Conservation (phyloP, 2,113 vertebrate species). For the Hippolais icterina region DNA sequence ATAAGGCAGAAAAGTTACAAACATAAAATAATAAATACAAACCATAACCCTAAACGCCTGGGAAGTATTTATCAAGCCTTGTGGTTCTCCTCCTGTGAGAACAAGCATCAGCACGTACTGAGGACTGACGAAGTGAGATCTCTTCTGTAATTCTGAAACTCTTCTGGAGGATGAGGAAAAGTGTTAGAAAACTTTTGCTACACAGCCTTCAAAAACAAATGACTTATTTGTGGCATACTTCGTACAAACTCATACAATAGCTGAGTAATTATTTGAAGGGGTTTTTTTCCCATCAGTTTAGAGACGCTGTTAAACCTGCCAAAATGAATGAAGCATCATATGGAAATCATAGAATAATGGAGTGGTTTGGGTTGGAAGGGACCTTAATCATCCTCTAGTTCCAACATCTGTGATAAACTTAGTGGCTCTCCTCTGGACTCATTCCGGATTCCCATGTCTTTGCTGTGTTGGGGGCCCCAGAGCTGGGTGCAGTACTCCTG, state of each 20-base stretch:
- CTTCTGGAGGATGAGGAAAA: background rate
- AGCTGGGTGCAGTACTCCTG: background rate
- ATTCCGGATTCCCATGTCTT: background rate
- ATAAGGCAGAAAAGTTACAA: background rate
- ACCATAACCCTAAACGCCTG: background rate
- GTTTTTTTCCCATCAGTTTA: background rate
- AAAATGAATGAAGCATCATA: background rate
- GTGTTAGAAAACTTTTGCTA: background rate
- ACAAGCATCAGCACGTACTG: background rate
- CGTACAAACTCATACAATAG: background rate
- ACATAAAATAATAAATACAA: background rate
- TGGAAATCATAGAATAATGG: background rate
- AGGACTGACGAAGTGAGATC: background rate
- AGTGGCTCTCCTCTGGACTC: background rate
- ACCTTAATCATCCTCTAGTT: background rate
- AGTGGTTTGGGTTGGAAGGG: background rate
- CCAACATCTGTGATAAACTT: background rate
- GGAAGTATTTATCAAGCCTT: background rate
- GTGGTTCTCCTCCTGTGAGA: background rate
- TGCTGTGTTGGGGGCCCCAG: background rate
- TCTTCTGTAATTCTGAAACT: slow-evolving; percentile 6
- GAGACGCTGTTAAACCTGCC: background rate
- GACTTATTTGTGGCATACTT: background rate
- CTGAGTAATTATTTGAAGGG: background rate
- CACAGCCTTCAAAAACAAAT: background rate